A percentile compares a stretch with the other conserved stretches of the same genome.
Evolutionary conservation across 1,140 invertebrate species (phyloP).

Genomic region (Anadara kagoshimensis): DNA sequence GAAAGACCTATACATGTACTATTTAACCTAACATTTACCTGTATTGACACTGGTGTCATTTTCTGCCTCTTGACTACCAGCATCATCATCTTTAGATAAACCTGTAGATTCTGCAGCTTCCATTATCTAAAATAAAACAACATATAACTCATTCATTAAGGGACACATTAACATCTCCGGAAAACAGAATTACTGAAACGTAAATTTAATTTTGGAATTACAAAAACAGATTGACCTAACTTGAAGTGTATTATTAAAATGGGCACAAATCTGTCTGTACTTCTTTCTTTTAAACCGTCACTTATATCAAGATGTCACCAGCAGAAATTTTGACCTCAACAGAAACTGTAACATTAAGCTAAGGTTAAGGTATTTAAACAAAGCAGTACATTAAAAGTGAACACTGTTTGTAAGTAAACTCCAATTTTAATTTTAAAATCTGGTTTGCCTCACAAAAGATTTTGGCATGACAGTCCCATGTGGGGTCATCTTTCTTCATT

Average conservation of each 20-base stretch:
- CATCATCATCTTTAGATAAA: slow-evolving; percentile 11
- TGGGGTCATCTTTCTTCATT: too few species aligned
- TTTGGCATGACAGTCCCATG: too few species aligned
- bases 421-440: neutral
- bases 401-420: neutral
- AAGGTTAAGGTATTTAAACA: too few species aligned
- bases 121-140: slow-evolving; percentile 14
- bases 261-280: neutral
- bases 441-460: too few species aligned
- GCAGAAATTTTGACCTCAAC: neutral
- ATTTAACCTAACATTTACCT: too few species aligned
- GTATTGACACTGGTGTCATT: slow-evolving; percentile 19
- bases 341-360: too few species aligned
- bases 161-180: too few species aligned
- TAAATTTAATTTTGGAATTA: too few species aligned
- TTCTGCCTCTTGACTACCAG: neutral
- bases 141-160: too few species aligned
- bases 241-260: neutral
- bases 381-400: neutral
- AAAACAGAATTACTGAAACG: too few species aligned
- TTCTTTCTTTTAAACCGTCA: neutral
- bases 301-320: neutral
- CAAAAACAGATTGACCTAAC: too few species aligned
- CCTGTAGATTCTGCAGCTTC: slow-evolving; percentile 13
- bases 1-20: too few species aligned